Percentiles rank a stretch among this genome's conserved stretches.
Evolutionary conservation across 2,888 invertebrate genomes (phyloP).

Genomic region (Mythimna lalbum): DNA sequence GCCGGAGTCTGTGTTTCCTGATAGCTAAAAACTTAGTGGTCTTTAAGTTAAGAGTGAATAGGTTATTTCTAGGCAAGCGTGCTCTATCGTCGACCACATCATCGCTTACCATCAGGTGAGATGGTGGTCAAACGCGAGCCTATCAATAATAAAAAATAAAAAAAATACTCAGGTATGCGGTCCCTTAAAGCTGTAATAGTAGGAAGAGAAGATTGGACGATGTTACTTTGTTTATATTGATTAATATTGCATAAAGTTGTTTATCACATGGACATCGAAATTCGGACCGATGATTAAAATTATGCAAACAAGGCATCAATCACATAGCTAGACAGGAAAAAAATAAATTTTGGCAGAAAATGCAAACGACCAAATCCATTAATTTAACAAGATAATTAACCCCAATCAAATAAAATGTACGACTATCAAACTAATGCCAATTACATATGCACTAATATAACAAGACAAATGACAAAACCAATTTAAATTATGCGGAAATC

Average conservation of each 20-base stretch:
- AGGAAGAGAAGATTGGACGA: background rate
- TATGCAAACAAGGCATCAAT: conserved; percentile 21
- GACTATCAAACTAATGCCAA: background rate
- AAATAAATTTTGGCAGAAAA: conserved; percentile 23
- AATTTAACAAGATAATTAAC: conserved; percentile 42
- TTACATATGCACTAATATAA: conserved; percentile 36
- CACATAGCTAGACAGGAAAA: conserved; percentile 21
- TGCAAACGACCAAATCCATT: conserved; percentile 36
- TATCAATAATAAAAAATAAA: too few species aligned
- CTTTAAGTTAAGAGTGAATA: too few species aligned
- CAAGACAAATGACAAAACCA: conserved; percentile 49
- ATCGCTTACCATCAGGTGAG: too few species aligned
- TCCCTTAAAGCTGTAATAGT: too few species aligned
- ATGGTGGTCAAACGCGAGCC: too few species aligned
- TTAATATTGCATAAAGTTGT: conserved; percentile 1
- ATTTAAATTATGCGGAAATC: conserved; percentile 45
- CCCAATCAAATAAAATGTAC: conserved; percentile 30
- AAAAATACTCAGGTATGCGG: too few species aligned
- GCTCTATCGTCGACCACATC: too few species aligned
- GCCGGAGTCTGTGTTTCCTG: too few species aligned
- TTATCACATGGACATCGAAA: background rate
- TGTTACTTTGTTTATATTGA: background rate
- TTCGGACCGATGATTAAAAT: background rate
- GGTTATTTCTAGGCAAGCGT: too few species aligned
- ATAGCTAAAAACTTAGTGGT: too few species aligned